Base-by-base conservation (phyloP, 1,140 invertebrate species). In the Papilio glaucus region DNA sequence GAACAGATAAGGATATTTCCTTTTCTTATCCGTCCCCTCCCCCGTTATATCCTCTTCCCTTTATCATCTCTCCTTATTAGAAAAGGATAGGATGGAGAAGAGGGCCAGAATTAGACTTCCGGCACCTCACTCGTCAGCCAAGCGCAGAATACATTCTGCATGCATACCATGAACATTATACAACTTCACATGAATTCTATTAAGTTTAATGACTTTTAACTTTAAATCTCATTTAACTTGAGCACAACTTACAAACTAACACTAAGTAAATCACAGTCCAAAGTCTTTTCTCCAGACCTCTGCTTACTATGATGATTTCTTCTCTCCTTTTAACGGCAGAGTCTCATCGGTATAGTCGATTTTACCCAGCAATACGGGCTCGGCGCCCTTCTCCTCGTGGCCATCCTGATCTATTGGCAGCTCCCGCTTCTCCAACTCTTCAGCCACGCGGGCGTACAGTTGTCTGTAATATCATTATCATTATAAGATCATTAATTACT, bases 311-410 rank as follows among this genome's bases (percentile, higher is more conserved):
- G 81, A 81, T 10, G 77, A 75, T 71, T 89, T 90, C 72, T 80
- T 86, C 7, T 82, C 84, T 63, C 80, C 79, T 63, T 84, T 90
- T 1, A 92, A 68, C 4, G 90, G 90, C 29, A 90, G 61, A 4
- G 87, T 90, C 65, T 92, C 90, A 21, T 92, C 90, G 12, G 86
- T 81, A 24, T 84, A 89, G 33, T 91, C 83, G 0, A 89, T 72
- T 57, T 72, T 82, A 0, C 82, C 77, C 5, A 89, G n/a, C 15
- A 91, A 75, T 4, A 91, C 71, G 7, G 90, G 89, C 57, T 89
- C 87, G 0, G 85, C 85, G 4, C 87, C 88, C 38, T 86, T 85
- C 15, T 89, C 81, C 33, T 86, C 83, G n/a, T 85, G 15, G 0
- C 72, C 78, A 0, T 85, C 76, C 10, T 87, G 77, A 8, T 84